These are phyloP conservation scores for Stenichneumon culpator DNA, from an alignment of 2,888 invertebrate species.

Conservation along the genomic window DNA sequence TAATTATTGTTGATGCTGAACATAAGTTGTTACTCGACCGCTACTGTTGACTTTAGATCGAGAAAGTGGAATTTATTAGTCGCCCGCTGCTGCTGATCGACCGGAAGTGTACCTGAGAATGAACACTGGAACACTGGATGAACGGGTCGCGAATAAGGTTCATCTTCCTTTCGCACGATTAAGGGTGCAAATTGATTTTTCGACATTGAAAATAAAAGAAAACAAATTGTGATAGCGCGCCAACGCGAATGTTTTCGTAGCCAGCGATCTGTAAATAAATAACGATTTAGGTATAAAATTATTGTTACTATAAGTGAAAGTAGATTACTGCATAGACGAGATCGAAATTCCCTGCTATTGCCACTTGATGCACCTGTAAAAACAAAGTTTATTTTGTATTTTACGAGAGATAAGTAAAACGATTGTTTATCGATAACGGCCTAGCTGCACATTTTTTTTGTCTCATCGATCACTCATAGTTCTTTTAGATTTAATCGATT, in stretches of 20 bases:
- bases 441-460: conserved; percentile 26
- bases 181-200: conserved; percentile 22
- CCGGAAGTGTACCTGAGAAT: conserved; percentile 64
- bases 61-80: conserved; percentile 44
- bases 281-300: conserved; percentile 39
- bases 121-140: conserved; percentile 51
- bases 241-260: conserved; percentile 34
- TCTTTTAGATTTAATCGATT: not conserved
- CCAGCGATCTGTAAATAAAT: conserved; percentile 64
- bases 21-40: conserved; percentile 81
- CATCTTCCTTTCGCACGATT: conserved; percentile 11
- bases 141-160: conserved; percentile 43
- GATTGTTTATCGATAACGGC: conserved; percentile 27
- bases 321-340: conserved; percentile 18
- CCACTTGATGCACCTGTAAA: conserved; percentile 31
- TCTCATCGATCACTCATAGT: not conserved
- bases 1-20: conserved; percentile 81
- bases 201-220: not conserved
- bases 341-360: conserved; percentile 21
- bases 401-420: not conserved
- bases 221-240: conserved; percentile 20
- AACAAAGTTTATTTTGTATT: conserved; percentile 19
- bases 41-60: conserved; percentile 75
- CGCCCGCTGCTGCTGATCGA: conserved; percentile 56
- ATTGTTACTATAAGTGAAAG: conserved; percentile 31